A percentile compares a stretch with the other conserved stretches of the same genome.
Evolutionary conservation across 2,888 invertebrate genomes (phyloP).

Genomic region (Tenthredo livida): DNA sequence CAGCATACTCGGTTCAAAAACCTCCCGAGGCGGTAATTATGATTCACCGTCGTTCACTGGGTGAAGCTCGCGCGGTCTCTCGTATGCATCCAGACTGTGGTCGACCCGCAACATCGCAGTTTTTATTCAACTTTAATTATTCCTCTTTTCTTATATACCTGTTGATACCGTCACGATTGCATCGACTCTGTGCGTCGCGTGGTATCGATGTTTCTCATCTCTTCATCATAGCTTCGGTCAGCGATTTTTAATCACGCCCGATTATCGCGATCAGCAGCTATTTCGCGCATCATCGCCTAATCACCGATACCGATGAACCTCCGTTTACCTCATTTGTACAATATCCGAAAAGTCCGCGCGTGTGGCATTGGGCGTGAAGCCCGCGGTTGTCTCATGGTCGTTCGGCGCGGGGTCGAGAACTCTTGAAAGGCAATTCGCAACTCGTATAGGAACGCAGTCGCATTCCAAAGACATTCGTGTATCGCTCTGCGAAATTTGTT

Average conservation of each 20-base stretch:
- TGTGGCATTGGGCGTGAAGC: conserved; percentile 15
- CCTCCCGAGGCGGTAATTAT: conserved; percentile 44
- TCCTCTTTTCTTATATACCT: too few species aligned
- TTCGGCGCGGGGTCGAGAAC: conserved; percentile 18
- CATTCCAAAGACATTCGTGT: conserved; percentile 40
- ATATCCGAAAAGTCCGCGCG: neutral
- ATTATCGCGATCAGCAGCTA: neutral
- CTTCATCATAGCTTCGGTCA: neutral
- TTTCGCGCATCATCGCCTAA: neutral
- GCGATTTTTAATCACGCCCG: neutral
- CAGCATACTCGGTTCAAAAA: conserved; percentile 43
- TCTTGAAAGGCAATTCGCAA: conserved; percentile 25
- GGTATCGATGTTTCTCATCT: neutral
- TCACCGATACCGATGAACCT: neutral
- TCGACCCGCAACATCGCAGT: neutral
- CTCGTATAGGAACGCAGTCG: conserved; percentile 1
- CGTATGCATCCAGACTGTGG: conserved; percentile 7
- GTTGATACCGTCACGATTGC: too few species aligned
- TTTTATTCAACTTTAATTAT: neutral
- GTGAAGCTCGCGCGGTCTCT: conserved; percentile 27
- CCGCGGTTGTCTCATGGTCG: conserved; percentile 20
- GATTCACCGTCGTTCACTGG: conserved; percentile 44
- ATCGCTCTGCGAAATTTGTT: conserved; percentile 3
- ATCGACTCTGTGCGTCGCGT: neutral
- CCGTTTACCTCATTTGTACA: neutral